Percentiles rank a stretch among this genome's conserved stretches.
Evolutionary conservation across 2,888 invertebrate species (phyloP).

Genomic region (Blastobasis adustella): DNA sequence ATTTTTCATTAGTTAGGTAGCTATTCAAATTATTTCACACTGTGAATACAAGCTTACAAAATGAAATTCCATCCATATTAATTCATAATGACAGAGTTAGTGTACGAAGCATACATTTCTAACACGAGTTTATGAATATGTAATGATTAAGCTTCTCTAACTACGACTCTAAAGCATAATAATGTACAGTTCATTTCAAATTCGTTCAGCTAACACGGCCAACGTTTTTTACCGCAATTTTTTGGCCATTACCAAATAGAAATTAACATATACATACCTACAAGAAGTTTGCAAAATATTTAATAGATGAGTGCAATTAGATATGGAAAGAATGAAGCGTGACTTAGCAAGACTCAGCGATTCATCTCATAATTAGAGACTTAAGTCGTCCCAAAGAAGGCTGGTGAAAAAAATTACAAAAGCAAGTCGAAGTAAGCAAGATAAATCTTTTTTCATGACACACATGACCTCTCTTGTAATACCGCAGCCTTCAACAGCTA

Average conservation of each 20-base stretch:
- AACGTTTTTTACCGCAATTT: not conserved
- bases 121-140: not conserved
- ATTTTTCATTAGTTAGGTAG: not conserved
- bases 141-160: not conserved
- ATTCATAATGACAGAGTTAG: not conserved
- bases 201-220: not conserved
- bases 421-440: constrained; percentile 8
- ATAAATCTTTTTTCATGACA: constrained; percentile 20
- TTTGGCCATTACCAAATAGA: not conserved
- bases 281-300: too few relatives aligned
- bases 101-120: not conserved
- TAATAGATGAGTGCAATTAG: too few relatives aligned
- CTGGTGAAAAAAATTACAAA: not conserved
- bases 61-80: not conserved
- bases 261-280: too few relatives aligned
- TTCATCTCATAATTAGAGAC: constrained; percentile 4
- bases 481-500: constrained; percentile 11
- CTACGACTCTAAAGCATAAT: not conserved
- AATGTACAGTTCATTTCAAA: not conserved
- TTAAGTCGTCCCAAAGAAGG: not conserved
- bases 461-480: constrained; percentile 17
- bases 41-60: too few relatives aligned
- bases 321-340: too few relatives aligned
- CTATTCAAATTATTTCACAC: not conserved
- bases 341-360: not conserved